Evolutionary conservation across 2,888 invertebrate species (phyloP).

Genomic region (Emmelina monodactyla): DNA sequence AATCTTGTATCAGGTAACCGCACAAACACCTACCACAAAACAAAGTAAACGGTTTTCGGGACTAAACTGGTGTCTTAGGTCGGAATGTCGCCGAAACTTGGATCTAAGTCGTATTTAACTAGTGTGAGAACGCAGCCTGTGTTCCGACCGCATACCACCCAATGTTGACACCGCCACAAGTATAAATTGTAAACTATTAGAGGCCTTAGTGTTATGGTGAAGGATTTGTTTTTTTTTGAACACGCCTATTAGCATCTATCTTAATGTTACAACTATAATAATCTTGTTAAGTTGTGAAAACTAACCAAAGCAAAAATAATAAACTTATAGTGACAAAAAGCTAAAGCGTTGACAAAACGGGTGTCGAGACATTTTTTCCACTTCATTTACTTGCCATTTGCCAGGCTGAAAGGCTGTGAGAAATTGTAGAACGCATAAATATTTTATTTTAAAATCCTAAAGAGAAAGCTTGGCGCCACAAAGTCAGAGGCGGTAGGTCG

Average conservation of each 20-base stretch:
- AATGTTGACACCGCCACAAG: conserved; percentile 46
- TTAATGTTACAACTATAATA: too few species aligned
- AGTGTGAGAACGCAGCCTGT: conserved; percentile 46
- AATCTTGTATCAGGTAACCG: too few species aligned
- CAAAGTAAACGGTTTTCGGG: conserved; percentile 11
- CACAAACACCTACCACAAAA: conserved; percentile 27
- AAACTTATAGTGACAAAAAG: too few species aligned
- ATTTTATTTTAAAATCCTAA: conserved; percentile 21
- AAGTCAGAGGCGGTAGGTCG: conserved; percentile 34
- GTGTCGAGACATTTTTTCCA: too few species aligned
- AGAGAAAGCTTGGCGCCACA: conserved; percentile 20
- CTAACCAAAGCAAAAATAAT: too few species aligned
- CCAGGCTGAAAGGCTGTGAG: background rate
- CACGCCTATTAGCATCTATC: too few species aligned
- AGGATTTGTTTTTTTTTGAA: too few species aligned
- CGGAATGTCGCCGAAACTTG: conserved; percentile 45
- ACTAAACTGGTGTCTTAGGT: conserved; percentile 42
- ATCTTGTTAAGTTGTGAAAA: too few species aligned
- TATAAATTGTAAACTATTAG: background rate
- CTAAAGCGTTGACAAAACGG: too few species aligned
- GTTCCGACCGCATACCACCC: conserved; percentile 51
- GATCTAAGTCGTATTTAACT: conserved; percentile 58
- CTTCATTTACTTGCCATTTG: background rate
- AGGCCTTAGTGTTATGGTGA: background rate
- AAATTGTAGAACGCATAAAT: conserved; percentile 8